phyloP scores from a whole-genome alignment of 2,888 invertebrate genomes.

The Bedellia somnulentella region DNA sequence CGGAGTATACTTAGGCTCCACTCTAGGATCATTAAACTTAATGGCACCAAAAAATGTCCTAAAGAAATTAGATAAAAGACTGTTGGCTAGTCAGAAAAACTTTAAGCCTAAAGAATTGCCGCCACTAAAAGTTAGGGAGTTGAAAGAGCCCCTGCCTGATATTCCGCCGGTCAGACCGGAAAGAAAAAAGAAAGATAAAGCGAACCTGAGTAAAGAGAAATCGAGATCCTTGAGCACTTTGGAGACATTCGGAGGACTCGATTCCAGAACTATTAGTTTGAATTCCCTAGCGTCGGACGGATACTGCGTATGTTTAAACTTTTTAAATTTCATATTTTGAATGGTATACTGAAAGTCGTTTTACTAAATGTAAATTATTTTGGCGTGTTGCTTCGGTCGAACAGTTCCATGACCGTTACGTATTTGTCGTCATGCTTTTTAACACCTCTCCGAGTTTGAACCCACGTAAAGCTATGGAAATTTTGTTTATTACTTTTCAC shows the following conservation, averaged over 20 bases:
- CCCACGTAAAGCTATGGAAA: no score
- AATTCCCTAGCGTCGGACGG: constrained; percentile 79
- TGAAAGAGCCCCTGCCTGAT: constrained; percentile 10
- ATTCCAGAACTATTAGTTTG: constrained; percentile 64
- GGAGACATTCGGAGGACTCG: constrained; percentile 30
- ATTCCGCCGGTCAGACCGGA: constrained; percentile 36
- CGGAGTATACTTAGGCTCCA: constrained; percentile 64
- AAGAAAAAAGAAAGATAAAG: constrained; percentile 23
- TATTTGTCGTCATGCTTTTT: no score
- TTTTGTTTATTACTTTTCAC: no score
- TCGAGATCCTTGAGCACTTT: constrained; percentile 44
- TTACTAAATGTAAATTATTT: no score
- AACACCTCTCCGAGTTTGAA: no score
- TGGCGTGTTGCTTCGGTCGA: no score
- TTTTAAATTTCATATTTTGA: no score
- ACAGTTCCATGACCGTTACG: no score
- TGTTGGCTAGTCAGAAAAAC: constrained; percentile 51
- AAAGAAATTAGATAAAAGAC: constrained; percentile 48
- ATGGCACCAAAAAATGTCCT: constrained; percentile 46
- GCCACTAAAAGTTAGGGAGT: constrained; percentile 27
- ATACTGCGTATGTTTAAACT: constrained; percentile 71
- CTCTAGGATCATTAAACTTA: no score
- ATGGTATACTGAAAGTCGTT: no score
- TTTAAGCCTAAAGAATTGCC: constrained; percentile 47
- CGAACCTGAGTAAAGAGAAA: constrained; percentile 37